Conservation (phyloP, 1,140 invertebrate species). For the Episyrphus balteatus region DNA sequence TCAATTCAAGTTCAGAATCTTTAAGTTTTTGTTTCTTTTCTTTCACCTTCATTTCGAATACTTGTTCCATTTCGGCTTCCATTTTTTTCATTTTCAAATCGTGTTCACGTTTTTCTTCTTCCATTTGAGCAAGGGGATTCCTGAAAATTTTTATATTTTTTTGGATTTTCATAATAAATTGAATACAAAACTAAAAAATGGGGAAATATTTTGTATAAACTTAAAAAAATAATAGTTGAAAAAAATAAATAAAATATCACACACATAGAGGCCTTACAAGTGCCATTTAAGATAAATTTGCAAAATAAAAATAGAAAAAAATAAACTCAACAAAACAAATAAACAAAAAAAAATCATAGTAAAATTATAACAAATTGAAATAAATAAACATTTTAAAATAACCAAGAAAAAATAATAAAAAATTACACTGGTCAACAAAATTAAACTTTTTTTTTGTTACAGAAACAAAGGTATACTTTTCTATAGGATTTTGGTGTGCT, state of each 20-base stretch:
- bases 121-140: slow-evolving; percentile 95
- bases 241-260: slow-evolving; percentile 5
- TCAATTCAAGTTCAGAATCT: slow-evolving; percentile 77
- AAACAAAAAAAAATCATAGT: too few species aligned
- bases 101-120: slow-evolving; percentile 93
- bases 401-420: too few species aligned
- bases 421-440: too few species aligned
- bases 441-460: too few species aligned
- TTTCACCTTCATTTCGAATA: slow-evolving; percentile 72
- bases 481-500: too few species aligned
- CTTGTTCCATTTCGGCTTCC: slow-evolving; percentile 91
- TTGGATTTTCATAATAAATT: slow-evolving; percentile 10
- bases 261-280: too few species aligned
- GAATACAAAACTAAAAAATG: not conserved
- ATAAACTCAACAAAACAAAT: too few species aligned
- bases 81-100: slow-evolving; percentile 94
- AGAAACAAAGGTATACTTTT: too few species aligned
- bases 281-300: too few species aligned
- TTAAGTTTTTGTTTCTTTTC: slow-evolving; percentile 89
- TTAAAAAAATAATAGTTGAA: not conserved
- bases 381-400: too few species aligned
- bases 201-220: not conserved
- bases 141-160: slow-evolving; percentile 36
- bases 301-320: too few species aligned
- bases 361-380: too few species aligned